A percentile compares a stretch with the other conserved stretches of the same genome.
Evolutionary conservation across 2,888 invertebrate species (phyloP).

Genomic region (Aporophyla lueneburgensis): DNA sequence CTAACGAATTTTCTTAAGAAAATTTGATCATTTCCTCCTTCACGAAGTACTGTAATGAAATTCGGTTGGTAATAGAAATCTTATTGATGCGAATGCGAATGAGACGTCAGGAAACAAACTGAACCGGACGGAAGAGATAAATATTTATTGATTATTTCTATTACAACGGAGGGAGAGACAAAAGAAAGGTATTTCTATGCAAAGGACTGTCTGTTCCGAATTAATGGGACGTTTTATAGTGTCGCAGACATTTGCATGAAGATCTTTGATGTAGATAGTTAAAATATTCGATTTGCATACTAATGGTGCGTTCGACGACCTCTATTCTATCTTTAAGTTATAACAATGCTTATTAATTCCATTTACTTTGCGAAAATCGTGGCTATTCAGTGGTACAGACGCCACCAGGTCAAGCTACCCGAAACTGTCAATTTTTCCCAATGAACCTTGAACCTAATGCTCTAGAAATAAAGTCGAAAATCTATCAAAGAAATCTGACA

Average conservation of each 20-base stretch:
- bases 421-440: no score
- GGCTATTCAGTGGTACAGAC: constrained; percentile 1
- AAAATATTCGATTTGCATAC: constrained; percentile 63
- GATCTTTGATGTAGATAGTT: constrained; percentile 61
- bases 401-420: no score
- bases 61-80: constrained; percentile 66
- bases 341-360: constrained; percentile 28
- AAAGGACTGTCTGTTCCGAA: constrained; percentile 60
- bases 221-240: constrained; percentile 63
- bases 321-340: constrained; percentile 43
- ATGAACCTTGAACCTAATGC: no score
- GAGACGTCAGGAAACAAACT: constrained; percentile 66
- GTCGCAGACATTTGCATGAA: constrained; percentile 54
- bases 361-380: constrained; percentile 22
- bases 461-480: no score
- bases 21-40: constrained; percentile 62
- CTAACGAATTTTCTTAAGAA: constrained; percentile 48
- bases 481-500: no score
- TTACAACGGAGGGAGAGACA: constrained; percentile 60
- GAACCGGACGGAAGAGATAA: constrained; percentile 64
- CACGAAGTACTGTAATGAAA: constrained; percentile 64
- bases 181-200: constrained; percentile 67
- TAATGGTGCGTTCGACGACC: constrained; percentile 42
- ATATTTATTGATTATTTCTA: constrained; percentile 71
- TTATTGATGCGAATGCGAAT: constrained; percentile 66